Evolutionary conservation across 1,140 invertebrate genomes (phyloP).

Genomic region (Halictus rubicundus): DNA sequence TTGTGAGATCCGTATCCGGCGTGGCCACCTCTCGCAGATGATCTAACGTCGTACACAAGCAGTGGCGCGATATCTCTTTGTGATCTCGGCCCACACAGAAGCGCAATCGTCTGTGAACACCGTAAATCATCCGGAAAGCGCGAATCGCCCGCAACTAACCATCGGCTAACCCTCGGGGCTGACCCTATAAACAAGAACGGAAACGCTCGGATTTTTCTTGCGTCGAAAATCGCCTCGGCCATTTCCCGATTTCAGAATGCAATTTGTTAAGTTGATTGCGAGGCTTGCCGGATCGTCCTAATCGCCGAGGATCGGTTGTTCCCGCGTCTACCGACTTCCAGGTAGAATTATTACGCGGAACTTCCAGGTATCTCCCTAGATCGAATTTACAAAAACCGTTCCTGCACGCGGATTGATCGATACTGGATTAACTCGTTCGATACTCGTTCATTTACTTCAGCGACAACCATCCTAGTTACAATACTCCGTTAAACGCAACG

Average conservation of each 20-base stretch:
- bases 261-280: slow-evolving; percentile 12
- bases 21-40: not conserved
- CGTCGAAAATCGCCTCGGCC: not conserved
- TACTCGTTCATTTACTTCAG: too few relatives aligned
- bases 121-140: slow-evolving; percentile 55
- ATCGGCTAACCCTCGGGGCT: not conserved
- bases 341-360: slow-evolving; percentile 13
- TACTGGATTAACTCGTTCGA: too few relatives aligned
- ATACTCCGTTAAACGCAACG: too few relatives aligned
- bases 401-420: too few relatives aligned
- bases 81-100: slow-evolving; percentile 37
- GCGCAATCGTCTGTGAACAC: slow-evolving; percentile 33
- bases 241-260: not conserved
- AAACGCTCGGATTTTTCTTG: slow-evolving; percentile 13
- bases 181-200: slow-evolving; percentile 44
- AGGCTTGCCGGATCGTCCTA: not conserved
- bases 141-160: slow-evolving; percentile 24
- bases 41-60: slow-evolving; percentile 7
- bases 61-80: slow-evolving; percentile 23
- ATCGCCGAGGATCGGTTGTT: slow-evolving; percentile 8
- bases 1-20: not conserved
- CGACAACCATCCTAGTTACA: too few relatives aligned
- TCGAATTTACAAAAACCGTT: too few relatives aligned
- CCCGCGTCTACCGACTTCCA: slow-evolving; percentile 4
- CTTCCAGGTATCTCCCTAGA: slow-evolving; percentile 6